These are phyloP conservation scores for Pteronura brasiliensis DNA, from an alignment of 2,113 vertebrate species.

Conservation along the genomic window DNA sequence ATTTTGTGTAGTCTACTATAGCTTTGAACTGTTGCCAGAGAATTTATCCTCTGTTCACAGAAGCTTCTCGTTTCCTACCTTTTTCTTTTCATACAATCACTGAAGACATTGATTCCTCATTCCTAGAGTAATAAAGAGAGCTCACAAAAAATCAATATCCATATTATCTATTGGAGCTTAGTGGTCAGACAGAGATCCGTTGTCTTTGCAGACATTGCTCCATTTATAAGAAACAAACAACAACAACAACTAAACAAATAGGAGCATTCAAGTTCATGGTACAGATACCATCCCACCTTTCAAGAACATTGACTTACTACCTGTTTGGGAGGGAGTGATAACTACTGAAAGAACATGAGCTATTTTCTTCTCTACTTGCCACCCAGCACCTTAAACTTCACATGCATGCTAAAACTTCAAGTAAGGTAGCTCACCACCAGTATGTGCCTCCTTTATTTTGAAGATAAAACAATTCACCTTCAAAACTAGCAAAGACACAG, in stretches of 20 bases:
- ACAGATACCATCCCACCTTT: background rate
- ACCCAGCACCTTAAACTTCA: background rate
- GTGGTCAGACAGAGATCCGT: background rate
- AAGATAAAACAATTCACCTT: background rate
- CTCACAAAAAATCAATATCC: conserved; percentile 38
- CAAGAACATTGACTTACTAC: background rate
- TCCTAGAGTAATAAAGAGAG: conserved; percentile 6
- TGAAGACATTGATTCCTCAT: conserved; percentile 22
- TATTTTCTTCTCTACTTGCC: background rate
- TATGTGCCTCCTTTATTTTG: background rate
- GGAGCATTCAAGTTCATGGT: background rate
- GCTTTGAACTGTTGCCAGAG: background rate
- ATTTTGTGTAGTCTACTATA: background rate
- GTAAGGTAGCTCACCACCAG: background rate
- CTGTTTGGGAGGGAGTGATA: background rate
- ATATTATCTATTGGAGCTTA: conserved; percentile 3
- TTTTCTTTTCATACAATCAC: background rate
- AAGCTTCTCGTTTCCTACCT: background rate
- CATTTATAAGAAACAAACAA: conserved; percentile 9
- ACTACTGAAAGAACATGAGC: background rate
- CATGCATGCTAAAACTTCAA: background rate
- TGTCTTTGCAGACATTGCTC: background rate
- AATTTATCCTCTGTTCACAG: background rate
- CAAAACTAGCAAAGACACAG: background rate
- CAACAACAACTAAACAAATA: background rate